phyloP scores from a whole-genome alignment of 1,140 invertebrate species.

The Brachionus koreanus region DNA sequence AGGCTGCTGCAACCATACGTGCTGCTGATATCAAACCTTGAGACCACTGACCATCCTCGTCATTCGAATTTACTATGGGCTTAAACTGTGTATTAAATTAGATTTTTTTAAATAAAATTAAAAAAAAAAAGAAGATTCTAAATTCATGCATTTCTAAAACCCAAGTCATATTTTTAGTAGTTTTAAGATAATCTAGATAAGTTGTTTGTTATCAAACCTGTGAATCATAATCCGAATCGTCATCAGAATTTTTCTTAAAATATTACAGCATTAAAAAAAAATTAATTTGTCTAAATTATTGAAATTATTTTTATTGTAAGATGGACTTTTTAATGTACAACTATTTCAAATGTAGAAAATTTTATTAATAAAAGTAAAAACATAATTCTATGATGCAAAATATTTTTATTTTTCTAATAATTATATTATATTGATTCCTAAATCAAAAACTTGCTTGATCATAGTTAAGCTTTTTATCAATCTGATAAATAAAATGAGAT shows the following conservation, averaged over 20 bases:
- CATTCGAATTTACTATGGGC: conserved; percentile 41
- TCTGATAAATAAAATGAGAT: too few species aligned
- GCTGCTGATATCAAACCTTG: conserved; percentile 89
- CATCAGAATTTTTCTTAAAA: conserved; percentile 12
- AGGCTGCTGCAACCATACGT: conserved; percentile 84
- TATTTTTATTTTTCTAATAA: too few species aligned
- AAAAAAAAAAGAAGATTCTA: not conserved
- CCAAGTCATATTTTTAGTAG: not conserved
- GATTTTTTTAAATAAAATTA: not conserved
- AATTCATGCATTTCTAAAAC: conserved; percentile 12
- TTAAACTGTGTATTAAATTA: conserved; percentile 9
- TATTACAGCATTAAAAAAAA: conserved; percentile 32
- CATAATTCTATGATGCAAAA: too few species aligned
- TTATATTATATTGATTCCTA: too few species aligned
- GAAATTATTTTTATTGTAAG: too few species aligned
- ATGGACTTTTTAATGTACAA: too few species aligned
- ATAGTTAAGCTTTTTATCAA: too few species aligned
- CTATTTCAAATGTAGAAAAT: too few species aligned
- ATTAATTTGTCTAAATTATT: not conserved
- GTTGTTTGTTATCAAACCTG: not conserved
- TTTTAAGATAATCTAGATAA: not conserved
- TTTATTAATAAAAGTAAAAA: too few species aligned
- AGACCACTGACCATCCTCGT: conserved; percentile 95
- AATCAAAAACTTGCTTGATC: too few species aligned
- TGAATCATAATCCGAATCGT: conserved; percentile 28